These are phyloP conservation scores for Rhagoletis zephyria DNA, from an alignment of 1,140 invertebrate species.

Conservation along the genomic window DNA sequence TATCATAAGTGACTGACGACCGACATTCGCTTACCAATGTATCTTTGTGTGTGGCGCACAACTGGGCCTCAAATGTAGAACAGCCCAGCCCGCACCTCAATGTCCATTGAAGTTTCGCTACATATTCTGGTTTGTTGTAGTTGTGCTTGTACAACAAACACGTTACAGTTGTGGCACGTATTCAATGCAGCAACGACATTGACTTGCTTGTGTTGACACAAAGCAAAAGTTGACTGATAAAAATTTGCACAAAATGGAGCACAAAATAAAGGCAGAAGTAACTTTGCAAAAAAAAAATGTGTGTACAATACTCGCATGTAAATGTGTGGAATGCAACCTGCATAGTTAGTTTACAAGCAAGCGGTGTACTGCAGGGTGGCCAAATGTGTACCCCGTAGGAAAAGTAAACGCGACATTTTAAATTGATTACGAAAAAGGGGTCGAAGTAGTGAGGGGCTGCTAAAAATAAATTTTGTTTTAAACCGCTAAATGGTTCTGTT, in stretches of 20 bases:
- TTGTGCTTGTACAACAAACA: background rate
- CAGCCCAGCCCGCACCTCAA: background rate
- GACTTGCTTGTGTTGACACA: slow-evolving; percentile 49
- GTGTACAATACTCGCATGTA: too few species aligned
- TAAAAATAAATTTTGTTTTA: too few species aligned
- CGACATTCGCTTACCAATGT: background rate
- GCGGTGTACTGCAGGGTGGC: background rate
- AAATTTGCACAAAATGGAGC: slow-evolving; percentile 22
- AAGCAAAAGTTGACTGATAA: slow-evolving; percentile 53
- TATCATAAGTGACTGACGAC: slow-evolving; percentile 38
- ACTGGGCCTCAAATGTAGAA: background rate
- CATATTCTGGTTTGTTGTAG: background rate
- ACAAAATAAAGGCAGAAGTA: slow-evolving; percentile 1
- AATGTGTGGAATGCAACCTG: too few species aligned
- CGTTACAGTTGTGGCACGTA: background rate
- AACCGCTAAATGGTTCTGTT: too few species aligned
- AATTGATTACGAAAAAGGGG: too few species aligned
- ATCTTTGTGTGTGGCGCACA: background rate
- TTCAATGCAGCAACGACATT: slow-evolving; percentile 36
- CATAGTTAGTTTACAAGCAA: background rate
- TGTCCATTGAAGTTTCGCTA: too few species aligned
- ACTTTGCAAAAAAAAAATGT: background rate
- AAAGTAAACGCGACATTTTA: too few species aligned
- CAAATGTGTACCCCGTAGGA: too few species aligned
- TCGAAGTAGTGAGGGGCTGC: too few species aligned